phyloP scores from a whole-genome alignment of 2,888 invertebrate species.

The Anthrax anthrax region DNA sequence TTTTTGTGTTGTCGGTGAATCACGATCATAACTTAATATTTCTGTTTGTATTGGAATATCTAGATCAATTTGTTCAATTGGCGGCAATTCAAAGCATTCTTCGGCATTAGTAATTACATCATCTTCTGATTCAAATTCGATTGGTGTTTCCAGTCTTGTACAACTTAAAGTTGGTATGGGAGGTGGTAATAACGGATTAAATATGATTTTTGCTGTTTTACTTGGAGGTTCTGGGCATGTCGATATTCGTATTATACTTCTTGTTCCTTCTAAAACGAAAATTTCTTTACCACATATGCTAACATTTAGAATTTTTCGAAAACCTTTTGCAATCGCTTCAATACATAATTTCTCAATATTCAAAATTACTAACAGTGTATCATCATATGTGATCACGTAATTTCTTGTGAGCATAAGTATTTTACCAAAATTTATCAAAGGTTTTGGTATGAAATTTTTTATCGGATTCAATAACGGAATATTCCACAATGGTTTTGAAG shows the following conservation, averaged over 20 bases:
- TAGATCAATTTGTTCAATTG: slow-evolving; percentile 38
- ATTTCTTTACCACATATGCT: slow-evolving; percentile 43
- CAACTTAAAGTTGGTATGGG: slow-evolving; percentile 24
- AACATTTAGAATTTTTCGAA: slow-evolving; percentile 36
- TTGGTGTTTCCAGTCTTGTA: slow-evolving; percentile 23
- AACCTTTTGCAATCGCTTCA: slow-evolving; percentile 48
- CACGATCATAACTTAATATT: slow-evolving; percentile 13
- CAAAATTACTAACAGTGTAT: slow-evolving; percentile 54
- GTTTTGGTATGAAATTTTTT: slow-evolving; percentile 14
- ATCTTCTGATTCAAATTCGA: slow-evolving; percentile 33
- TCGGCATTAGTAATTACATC: slow-evolving; percentile 46
- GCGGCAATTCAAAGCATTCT: slow-evolving; percentile 60
- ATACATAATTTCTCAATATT: slow-evolving; percentile 55
- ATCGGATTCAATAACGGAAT: slow-evolving; percentile 59
- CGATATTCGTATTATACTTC: slow-evolving; percentile 64
- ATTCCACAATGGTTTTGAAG: slow-evolving; percentile 42
- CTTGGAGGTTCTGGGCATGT: slow-evolving; percentile 50
- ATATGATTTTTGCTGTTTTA: slow-evolving; percentile 25
- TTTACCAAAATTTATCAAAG: slow-evolving; percentile 41
- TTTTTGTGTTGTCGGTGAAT: slow-evolving; percentile 22
- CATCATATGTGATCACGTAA: slow-evolving; percentile 60
- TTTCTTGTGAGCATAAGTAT: slow-evolving; percentile 53
- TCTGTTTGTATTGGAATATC: slow-evolving; percentile 34
- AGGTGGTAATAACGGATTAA: slow-evolving; percentile 29
- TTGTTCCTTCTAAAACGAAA: slow-evolving; percentile 65